phyloP scores from a whole-genome alignment of 2,888 invertebrate genomes.

The Ectemnius continuus region DNA sequence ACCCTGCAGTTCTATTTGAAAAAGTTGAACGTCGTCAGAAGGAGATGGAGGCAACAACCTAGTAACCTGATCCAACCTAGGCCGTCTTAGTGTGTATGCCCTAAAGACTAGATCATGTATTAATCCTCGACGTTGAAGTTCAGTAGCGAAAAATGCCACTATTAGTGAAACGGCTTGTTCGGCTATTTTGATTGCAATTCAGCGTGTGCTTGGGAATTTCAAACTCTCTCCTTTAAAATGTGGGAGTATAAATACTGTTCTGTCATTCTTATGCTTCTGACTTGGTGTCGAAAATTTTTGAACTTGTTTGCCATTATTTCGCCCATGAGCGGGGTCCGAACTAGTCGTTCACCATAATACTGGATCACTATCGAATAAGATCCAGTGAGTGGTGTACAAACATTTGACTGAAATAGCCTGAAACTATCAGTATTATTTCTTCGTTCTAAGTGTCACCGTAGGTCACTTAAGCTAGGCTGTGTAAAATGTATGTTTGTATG shows the following conservation, averaged over 20 bases:
- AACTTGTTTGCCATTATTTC: neutral
- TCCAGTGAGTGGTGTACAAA: slow-evolving; percentile 42
- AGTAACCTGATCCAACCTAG: slow-evolving; percentile 61
- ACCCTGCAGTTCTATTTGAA: slow-evolving; percentile 80
- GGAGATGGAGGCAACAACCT: slow-evolving; percentile 72
- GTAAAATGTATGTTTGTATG: slow-evolving; percentile 37
- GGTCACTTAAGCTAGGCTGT: slow-evolving; percentile 42
- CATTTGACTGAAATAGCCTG: slow-evolving; percentile 41
- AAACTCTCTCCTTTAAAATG: slow-evolving; percentile 13
- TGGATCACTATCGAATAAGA: slow-evolving; percentile 8
- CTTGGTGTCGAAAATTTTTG: neutral
- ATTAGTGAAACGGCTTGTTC: slow-evolving; percentile 13
- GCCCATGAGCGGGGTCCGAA: slow-evolving; percentile 5
- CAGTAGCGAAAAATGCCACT: slow-evolving; percentile 21
- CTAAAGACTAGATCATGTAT: slow-evolving; percentile 26
- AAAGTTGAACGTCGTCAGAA: slow-evolving; percentile 79
- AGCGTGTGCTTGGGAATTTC: slow-evolving; percentile 1
- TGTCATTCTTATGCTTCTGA: too few species aligned
- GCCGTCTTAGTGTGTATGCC: slow-evolving; percentile 56
- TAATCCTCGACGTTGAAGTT: slow-evolving; percentile 30
- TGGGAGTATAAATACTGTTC: too few species aligned
- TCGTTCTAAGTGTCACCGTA: slow-evolving; percentile 55
- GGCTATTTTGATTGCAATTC: neutral
- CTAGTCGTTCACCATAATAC: slow-evolving; percentile 20
- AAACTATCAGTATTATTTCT: slow-evolving; percentile 55